phyloP scores from a whole-genome alignment of 2,797 vertebrate species.

The Anisognathus igniventris region DNA sequence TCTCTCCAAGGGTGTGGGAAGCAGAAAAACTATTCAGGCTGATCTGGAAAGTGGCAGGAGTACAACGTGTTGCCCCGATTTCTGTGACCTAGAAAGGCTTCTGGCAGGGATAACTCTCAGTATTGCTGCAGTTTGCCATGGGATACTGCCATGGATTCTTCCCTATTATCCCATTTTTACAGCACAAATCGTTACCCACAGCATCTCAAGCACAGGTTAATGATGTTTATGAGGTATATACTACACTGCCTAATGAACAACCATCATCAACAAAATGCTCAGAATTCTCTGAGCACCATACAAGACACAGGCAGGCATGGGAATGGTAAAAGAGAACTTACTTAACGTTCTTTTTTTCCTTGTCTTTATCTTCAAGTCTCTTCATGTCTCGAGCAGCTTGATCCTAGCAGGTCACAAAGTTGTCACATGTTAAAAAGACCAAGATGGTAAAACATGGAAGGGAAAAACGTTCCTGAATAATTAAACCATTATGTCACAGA shows the following conservation, averaged over 20 bases:
- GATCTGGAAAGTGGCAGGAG: not conserved
- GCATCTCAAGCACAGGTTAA: not conserved
- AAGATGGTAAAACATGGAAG: not conserved
- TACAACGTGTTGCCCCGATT: not conserved
- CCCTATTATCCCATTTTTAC: not conserved
- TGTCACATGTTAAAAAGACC: not conserved
- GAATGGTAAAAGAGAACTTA: slow-evolving; percentile 78
- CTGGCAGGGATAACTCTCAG: not conserved
- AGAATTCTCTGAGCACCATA: not conserved
- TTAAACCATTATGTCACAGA: not conserved
- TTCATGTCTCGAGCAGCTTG: slow-evolving; percentile 98
- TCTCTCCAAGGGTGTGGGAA: not conserved
- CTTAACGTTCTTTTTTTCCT: slow-evolving; percentile 92
- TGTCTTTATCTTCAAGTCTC: slow-evolving; percentile 95
- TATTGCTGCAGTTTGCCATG: not conserved
- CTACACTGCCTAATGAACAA: not conserved
- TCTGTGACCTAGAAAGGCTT: slow-evolving; percentile 6
- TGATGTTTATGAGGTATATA: not conserved
- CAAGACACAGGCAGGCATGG: not conserved
- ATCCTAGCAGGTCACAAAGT: slow-evolving; percentile 77
- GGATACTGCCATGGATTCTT: not conserved
- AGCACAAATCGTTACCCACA: not conserved
- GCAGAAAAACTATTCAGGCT: not conserved
- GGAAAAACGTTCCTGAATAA: not conserved
- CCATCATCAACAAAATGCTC: not conserved